A percentile compares a stretch with the other conserved stretches of the same genome.
These are phyloP conservation scores for Chalcis sispes DNA, from an alignment of 2,888 invertebrate species.

Conservation along the genomic window DNA sequence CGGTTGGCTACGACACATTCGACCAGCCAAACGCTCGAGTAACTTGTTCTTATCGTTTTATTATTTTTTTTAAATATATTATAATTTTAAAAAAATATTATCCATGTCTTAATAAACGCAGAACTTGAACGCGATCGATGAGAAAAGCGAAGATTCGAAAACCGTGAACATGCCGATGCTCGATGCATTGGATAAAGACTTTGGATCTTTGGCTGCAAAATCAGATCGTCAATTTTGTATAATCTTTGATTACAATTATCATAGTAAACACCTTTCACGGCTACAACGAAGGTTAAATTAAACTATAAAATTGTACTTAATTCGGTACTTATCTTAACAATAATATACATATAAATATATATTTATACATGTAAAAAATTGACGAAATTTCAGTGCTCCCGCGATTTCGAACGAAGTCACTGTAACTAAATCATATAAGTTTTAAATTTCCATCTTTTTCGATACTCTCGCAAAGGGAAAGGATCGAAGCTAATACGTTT, in stretches of 20 bases:
- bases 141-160: background rate
- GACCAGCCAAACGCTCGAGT: too few relatives aligned
- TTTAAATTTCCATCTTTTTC: constrained; percentile 87
- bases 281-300: constrained; percentile 86
- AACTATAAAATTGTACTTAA: too few relatives aligned
- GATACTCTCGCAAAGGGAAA: constrained; percentile 81
- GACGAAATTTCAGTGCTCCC: background rate
- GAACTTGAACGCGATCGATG: background rate
- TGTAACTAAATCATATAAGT: constrained; percentile 92
- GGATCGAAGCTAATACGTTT: constrained; percentile 81
- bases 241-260: constrained; percentile 93
- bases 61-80: too few relatives aligned
- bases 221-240: constrained; percentile 88
- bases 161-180: background rate
- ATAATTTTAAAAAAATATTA: too few relatives aligned
- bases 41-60: too few relatives aligned
- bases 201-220: background rate
- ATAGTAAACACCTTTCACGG: constrained; percentile 85
- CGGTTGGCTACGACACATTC: too few relatives aligned
- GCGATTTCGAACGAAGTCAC: constrained; percentile 81
- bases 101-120: background rate
- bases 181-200: background rate
- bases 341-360: background rate
- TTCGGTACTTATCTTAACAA: too few relatives aligned
- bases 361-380: background rate